Evolutionary conservation across 1,140 invertebrate species (phyloP), one percentile per base, ranked within the genome.

Genomic region (Aleiodes sp.): DNA sequence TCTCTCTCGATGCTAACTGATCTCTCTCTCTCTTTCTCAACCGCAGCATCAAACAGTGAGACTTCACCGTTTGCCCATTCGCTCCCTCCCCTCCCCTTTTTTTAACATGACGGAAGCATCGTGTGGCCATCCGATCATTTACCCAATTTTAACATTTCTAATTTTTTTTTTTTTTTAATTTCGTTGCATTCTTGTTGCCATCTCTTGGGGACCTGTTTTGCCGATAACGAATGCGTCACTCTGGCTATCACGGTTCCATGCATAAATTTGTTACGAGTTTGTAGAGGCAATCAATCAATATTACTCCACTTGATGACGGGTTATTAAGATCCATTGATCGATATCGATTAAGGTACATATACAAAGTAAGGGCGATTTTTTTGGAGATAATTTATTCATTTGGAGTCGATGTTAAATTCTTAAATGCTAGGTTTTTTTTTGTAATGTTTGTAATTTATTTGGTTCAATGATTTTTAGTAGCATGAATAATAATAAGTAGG

Each of bases 81-180:
- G 2, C 56, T 56, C 39, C 10, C 26, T 33, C 39, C 14, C 19
- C 24, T 56, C 37, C 19, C 14, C 73, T 68, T 74, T 59, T 74
- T 78, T 80, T 75, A 80, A 80, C 78, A 82, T 81, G 78, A 82
- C 80, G 81, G 78, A 79, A 81, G 79, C 79, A 80, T 78, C 74
- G 75, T 21, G 77, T 26, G 12, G n/a, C 70, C 60, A 31, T 62
- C 12, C 56, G 19, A 52, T 52, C 46, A 52, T 52, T 52, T 43
- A 43, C 46, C 46, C 46, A 52, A 35, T 35, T 35, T 10, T 35
- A 35, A 35, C 4, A 35, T 35, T 35, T 35, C 10, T 4, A 35
- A 35, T 10, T 10, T 35, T 10, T 43, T 43, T 43, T 16, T 43
- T 43, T 43, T 41, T 41, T 41, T 41, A 4, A 6, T 41, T 12